Conservation (phyloP, 1,140 invertebrate species). For the Trichonephila clavipes region DNA sequence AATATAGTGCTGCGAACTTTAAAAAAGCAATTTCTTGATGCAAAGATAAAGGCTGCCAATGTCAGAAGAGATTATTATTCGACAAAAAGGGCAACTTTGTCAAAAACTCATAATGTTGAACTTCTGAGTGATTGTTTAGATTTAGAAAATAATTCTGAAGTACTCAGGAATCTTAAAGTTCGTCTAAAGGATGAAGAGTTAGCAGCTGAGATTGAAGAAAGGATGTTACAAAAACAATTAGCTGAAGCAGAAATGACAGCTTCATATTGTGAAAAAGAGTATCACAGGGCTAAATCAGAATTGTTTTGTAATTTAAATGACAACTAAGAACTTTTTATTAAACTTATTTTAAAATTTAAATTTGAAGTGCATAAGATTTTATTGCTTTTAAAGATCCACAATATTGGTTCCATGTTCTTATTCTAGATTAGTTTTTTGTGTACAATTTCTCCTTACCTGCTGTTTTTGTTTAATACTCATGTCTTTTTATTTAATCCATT, state of each 20-base stretch:
- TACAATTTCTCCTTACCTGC: neutral
- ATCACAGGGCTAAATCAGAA: neutral
- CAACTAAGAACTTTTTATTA: neutral
- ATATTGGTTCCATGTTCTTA: no score
- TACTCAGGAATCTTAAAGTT: neutral
- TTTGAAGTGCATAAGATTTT: neutral
- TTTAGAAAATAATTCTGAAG: neutral
- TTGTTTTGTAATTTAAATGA: neutral
- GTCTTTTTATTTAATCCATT: no score
- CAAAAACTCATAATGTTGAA: neutral
- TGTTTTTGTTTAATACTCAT: neutral
- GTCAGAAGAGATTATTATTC: neutral
- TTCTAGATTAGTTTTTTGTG: neutral
- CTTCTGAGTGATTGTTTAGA: neutral
- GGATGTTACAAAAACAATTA: neutral
- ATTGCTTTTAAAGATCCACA: neutral
- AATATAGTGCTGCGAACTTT: neutral
- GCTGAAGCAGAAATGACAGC: neutral
- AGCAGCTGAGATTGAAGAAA: neutral
- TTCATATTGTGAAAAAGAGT: neutral
- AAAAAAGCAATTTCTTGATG: slow-evolving; percentile 26
- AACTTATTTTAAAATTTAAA: neutral
- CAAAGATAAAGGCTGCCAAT: neutral
- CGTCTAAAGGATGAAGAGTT: neutral
- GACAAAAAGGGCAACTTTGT: neutral